Evolutionary conservation across 2,113 vertebrate species (phyloP).

Genomic region (Serinus canaria): DNA sequence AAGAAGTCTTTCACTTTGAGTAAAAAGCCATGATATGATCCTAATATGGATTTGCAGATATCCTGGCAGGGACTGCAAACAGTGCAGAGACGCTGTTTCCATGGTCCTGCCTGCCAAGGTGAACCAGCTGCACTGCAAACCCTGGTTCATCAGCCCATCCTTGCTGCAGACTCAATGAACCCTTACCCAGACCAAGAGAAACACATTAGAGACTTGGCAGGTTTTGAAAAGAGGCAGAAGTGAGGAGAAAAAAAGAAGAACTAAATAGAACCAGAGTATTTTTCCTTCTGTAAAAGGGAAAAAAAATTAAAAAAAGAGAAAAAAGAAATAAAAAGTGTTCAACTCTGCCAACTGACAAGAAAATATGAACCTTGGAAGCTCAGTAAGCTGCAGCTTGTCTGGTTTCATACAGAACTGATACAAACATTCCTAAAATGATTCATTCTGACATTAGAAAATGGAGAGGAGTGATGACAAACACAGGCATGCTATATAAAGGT

Average conservation of each 20-base stretch:
- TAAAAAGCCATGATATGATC: background rate
- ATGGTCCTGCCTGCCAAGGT: background rate
- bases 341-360: background rate
- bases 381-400: slow-evolving; percentile 12
- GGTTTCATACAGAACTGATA: slow-evolving; percentile 30
- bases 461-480: slow-evolving; percentile 48
- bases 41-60: background rate
- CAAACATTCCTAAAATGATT: slow-evolving; percentile 42
- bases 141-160: background rate
- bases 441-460: slow-evolving; percentile 28
- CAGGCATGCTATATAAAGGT: slow-evolving; percentile 19
- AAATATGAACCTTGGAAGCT: background rate
- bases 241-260: background rate
- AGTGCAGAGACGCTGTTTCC: background rate
- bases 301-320: background rate
- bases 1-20: background rate
- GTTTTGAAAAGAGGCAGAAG: background rate
- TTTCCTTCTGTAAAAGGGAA: rapidly evolving
- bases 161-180: background rate
- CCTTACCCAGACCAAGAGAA: background rate
- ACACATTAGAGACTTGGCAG: background rate
- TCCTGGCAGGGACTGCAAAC: background rate
- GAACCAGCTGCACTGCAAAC: background rate
- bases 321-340: background rate
- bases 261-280: background rate